Evolutionary conservation across 2,888 invertebrate species (phyloP).

Genomic region (Lissocephala sabroskyi): DNA sequence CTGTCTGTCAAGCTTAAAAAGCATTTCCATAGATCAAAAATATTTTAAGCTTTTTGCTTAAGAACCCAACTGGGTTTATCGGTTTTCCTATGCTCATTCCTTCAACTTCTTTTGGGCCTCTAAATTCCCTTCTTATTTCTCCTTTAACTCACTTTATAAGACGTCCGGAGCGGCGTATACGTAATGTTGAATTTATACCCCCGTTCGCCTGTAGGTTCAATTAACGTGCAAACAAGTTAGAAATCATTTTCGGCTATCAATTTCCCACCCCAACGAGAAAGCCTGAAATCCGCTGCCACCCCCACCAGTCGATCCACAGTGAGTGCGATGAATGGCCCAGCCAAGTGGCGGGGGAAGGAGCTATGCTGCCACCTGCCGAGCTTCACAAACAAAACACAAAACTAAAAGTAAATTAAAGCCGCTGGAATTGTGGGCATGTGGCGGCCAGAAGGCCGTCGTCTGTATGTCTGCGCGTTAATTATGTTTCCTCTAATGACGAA

Average conservation of each 20-base stretch:
- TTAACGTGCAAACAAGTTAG: conserved; percentile 35
- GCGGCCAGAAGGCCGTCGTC: too few relatives aligned
- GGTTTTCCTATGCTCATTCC: too few relatives aligned
- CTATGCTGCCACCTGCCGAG: conserved; percentile 35
- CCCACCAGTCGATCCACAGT: conserved; percentile 1
- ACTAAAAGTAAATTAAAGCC: conserved; percentile 34
- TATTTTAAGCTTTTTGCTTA: conserved; percentile 2
- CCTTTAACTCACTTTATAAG: conserved; percentile 17
- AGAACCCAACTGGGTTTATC: too few relatives aligned
- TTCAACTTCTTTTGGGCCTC: too few relatives aligned
- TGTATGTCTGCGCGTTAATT: conserved; percentile 37
- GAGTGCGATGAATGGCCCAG: too few relatives aligned
- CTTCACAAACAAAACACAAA: conserved; percentile 26
- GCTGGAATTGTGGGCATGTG: conserved; percentile 10
- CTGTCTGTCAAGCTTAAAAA: too few relatives aligned
- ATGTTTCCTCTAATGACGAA: conserved; percentile 46
- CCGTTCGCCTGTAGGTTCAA: conserved; percentile 33
- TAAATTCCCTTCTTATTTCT: not conserved
- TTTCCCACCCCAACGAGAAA: too few relatives aligned
- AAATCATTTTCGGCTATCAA: conserved; percentile 37
- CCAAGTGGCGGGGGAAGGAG: too few relatives aligned
- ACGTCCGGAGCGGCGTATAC: conserved; percentile 36
- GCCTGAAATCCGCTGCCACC: not conserved
- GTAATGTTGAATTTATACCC: conserved; percentile 22
- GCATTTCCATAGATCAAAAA: too few relatives aligned